Base-by-base conservation (phyloP, 2,888 invertebrate species). In the Mesorhabditis sp. region DNA sequence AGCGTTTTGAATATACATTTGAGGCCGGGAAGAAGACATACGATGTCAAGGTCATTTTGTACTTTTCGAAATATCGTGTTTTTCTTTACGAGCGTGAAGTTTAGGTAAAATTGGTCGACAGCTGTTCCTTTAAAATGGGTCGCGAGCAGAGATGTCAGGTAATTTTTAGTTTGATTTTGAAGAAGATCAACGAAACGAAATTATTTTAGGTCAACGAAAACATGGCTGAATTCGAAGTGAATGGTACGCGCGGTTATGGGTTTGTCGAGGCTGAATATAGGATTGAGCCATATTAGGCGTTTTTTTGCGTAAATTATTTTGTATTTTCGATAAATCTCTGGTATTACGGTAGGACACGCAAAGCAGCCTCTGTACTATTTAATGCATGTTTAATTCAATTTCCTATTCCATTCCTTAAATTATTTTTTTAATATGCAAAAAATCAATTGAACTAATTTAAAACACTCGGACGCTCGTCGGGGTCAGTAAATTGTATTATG, bases 181-280 rank as follows among this genome's bases (percentile, higher is more conserved):
- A 41, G 6, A 6, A 15, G 6, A 15, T 6, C 65, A 15, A 41
- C 15, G 6, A 15, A 63, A 63, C 28, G n/a, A 44, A 66, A 45
- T 66, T 45, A 65, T 15, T 66, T 63, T 68, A 75, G 67, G 78
- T 83, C 6, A 74, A 79, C 68, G 83, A 83, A 69, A 90, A 65
- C 61, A 89, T 90, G 87, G 89, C 89, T 71, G 86, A 86, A 7
- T 90, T 89, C 70, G 87, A 88, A 65, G 89, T 91, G 3, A 90
- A 91, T 81, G 91, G 90, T 0, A 81, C 89, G 0, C 89, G 88
- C 72, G 91, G 91, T 0, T 90, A 90, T 86, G 91, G 91, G 0
- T 89, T 90, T 71, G 89, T 89, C 0, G 91, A 91, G 82, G 91
- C 90, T 89, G 89, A 90, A 67, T 91, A 91, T 80, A 78, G 85